Conservation (phyloP, 2,113 vertebrate genomes). For the Eptesicus fuscus region DNA sequence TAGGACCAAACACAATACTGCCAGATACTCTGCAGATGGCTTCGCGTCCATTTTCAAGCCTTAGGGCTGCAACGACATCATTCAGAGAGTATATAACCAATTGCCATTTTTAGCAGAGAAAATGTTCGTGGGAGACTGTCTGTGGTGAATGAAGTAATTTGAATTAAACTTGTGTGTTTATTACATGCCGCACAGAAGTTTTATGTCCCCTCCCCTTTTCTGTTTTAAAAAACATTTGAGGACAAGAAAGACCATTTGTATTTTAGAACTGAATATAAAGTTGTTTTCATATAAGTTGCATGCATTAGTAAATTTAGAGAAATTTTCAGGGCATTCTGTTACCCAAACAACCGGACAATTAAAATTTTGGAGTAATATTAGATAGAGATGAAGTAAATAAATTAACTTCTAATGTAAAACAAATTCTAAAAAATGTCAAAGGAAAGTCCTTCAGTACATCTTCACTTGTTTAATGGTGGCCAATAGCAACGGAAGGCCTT, state of each 20-base stretch:
- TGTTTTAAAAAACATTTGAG: not conserved
- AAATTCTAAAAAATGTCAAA: not conserved
- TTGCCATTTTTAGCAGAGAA: not conserved
- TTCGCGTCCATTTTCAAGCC: not conserved
- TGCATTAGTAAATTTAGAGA: not conserved
- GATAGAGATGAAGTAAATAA: not conserved
- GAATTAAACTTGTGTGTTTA: not conserved
- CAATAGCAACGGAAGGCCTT: not conserved
- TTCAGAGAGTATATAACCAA: not conserved
- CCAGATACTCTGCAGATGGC: not conserved
- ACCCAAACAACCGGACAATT: not conserved
- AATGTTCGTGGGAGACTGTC: not conserved
- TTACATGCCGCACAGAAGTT: not conserved
- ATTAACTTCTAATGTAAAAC: not conserved
- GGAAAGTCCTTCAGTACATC: not conserved
- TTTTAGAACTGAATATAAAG: not conserved
- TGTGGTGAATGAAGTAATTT: not conserved
- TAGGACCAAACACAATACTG: rapidly evolving
- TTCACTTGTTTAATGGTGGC: not conserved
- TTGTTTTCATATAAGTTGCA: not conserved
- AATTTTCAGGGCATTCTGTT: not conserved
- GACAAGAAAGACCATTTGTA: not conserved
- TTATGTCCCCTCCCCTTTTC: no score
- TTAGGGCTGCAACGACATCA: not conserved
- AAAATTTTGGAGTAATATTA: not conserved